A percentile compares a stretch with the other conserved stretches of the same genome.
Conservation (phyloP, 2,113 vertebrate species). For the Desmodus rotundus region DNA sequence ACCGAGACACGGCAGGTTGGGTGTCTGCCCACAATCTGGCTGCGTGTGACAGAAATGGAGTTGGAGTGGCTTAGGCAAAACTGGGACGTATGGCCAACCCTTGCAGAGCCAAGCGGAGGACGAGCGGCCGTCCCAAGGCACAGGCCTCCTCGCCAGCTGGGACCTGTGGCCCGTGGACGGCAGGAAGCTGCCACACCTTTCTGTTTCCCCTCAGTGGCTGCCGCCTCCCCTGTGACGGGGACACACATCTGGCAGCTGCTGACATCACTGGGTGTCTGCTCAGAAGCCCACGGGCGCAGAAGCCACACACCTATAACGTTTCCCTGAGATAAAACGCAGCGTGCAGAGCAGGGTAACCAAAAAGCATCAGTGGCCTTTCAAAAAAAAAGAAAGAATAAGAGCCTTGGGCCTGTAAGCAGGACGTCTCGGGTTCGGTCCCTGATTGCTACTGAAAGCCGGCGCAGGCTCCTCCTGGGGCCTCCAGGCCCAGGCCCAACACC, state of each 20-base stretch:
- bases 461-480: neutral
- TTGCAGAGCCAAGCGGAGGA: neutral
- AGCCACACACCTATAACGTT: neutral
- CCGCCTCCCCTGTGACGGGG: neutral
- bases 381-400: neutral
- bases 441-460: neutral
- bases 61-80: neutral
- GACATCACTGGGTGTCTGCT: neutral
- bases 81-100: neutral
- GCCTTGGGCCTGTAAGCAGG: rapidly evolving
- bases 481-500: neutral
- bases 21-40: neutral
- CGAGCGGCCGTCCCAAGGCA: neutral
- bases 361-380: neutral
- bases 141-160: neutral
- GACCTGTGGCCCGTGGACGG: rapidly evolving
- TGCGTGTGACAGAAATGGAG: neutral
- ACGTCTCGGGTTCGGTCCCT: rapidly evolving
- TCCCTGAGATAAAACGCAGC: neutral
- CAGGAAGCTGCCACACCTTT: neutral
- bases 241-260: neutral
- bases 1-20: neutral
- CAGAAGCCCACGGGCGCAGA: neutral
- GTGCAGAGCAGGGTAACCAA: neutral
- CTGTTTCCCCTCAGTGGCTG: neutral